Evolutionary conservation across 2,888 invertebrate species (phyloP).

Genomic region (Boloria euphrosyne): DNA sequence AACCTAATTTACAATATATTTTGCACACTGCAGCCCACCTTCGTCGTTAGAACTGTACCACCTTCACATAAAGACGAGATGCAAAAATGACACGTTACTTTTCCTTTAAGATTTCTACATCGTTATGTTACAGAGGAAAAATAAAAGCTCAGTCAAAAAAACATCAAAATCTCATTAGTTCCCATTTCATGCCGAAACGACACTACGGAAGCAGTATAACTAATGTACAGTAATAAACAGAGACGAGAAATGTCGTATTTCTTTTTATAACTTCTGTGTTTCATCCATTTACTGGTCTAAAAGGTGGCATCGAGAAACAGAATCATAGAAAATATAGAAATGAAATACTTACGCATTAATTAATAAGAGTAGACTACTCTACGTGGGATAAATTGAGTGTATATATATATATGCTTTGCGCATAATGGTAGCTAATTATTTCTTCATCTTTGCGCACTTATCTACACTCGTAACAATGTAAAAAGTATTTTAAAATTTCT

Average conservation of each 20-base stretch:
- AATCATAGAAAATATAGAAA: slow-evolving; percentile 45
- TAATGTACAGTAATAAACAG: slow-evolving; percentile 81
- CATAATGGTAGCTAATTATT: too few species aligned
- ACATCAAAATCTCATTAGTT: slow-evolving; percentile 83
- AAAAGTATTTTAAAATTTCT: too few species aligned
- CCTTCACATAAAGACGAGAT: slow-evolving; percentile 18
- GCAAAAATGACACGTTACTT: slow-evolving; percentile 41
- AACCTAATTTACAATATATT: too few species aligned
- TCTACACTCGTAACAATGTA: too few species aligned
- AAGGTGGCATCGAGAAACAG: slow-evolving; percentile 63
- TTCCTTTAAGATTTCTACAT: slow-evolving; percentile 53
- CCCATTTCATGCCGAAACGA: slow-evolving; percentile 80
- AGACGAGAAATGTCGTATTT: slow-evolving; percentile 78
- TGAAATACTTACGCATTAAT: slow-evolving; percentile 36
- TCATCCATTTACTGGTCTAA: slow-evolving; percentile 76
- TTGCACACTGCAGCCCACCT: too few species aligned
- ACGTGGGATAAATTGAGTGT: slow-evolving; percentile 1
- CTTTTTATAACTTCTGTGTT: slow-evolving; percentile 78
- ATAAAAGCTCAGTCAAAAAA: slow-evolving; percentile 82
- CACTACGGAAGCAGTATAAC: slow-evolving; percentile 82
- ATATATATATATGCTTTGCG: too few species aligned
- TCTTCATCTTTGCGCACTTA: too few species aligned
- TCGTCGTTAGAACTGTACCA: neutral
- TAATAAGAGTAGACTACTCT: neutral
- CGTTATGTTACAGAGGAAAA: slow-evolving; percentile 59